Evolutionary conservation across 2,113 vertebrate genomes (phyloP), one percentile per base, ranked within the genome.

Genomic region (Catharus minimus): DNA sequence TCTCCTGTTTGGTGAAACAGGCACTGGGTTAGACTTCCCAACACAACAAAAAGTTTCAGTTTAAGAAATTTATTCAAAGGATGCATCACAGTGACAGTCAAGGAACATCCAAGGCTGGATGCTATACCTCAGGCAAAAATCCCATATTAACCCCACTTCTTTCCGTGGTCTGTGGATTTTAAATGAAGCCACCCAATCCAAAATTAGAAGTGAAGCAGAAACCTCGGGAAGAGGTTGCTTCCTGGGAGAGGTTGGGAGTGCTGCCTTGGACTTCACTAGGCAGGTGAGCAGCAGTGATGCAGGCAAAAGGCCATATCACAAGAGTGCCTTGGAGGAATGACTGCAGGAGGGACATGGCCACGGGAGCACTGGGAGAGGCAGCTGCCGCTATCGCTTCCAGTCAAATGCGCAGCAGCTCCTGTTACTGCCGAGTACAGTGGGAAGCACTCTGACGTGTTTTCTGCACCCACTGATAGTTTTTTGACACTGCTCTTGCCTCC

Each of bases 341-440:
- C 2, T 3, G 53, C 73, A 62, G 46, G 53, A 61, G 84, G n/a
- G 61, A 52, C 39, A 2, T 1, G 3, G 32, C 49, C 36, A 32
- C 0, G 0, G 43, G 46, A 65, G 46, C 12, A 4, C 0, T 3
- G 44, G 33, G 33, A 76, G 53, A 82, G 41, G 67, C 52, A 88
- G 83, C 57, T 68, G 61, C 72, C 1, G 1, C 55, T 68, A 7
- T 10, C 0, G 0, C 90, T 69, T 36, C 80, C 53, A 75, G 55
- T 36, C 69, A 88, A 64, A 75, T 2, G 22, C 5, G 1, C 11
- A 0, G 62, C 50, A 80, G 73, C 65, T 92, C 72, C 79, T 1
- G 0, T 16, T 44, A 43, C 14, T 0, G 1, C 24, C 4, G 10
- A 60, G 21, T 1, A 18, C 20, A 41, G 66, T 0, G 1, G 26